phyloP scores from a whole-genome alignment of 1,140 invertebrate genomes.

The Batillaria attramentaria region DNA sequence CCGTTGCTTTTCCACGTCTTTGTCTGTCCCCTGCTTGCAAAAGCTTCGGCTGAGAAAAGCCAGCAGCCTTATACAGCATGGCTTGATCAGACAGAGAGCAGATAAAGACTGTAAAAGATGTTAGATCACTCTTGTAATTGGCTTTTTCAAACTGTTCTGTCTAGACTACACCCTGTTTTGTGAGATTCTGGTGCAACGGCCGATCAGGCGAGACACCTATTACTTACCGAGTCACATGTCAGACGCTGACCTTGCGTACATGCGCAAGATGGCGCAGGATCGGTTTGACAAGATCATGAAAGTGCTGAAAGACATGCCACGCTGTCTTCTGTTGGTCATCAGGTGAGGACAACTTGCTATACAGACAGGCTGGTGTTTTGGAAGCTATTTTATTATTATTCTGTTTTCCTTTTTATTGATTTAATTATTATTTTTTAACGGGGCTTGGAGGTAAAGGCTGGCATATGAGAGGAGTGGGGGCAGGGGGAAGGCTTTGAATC shows the following conservation, averaged over 20 bases:
- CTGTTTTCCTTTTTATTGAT: neutral
- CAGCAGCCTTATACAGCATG: no score
- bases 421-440: neutral
- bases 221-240: slow-evolving; percentile 74
- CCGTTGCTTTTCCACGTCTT: no score
- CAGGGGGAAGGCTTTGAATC: neutral
- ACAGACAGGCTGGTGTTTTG: slow-evolving; percentile 7
- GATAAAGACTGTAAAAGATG: neutral
- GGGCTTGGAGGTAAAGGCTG: neutral
- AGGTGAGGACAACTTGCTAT: slow-evolving; percentile 70
- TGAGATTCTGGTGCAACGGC: slow-evolving; percentile 82
- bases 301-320: slow-evolving; percentile 79
- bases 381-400: no score
- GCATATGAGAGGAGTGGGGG: neutral
- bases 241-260: slow-evolving; percentile 77
- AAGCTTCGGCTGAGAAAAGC: no score
- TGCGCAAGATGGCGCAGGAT: slow-evolving; percentile 77
- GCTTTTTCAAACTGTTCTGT: no score
- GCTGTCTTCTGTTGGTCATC: slow-evolving; percentile 79
- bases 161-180: slow-evolving; percentile 78
- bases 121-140: neutral
- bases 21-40: no score
- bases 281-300: slow-evolving; percentile 80
- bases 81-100: neutral
- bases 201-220: slow-evolving; percentile 73